Evolutionary conservation across 2,113 vertebrate genomes (phyloP), one percentile per base, ranked within the genome.

Genomic region (Eulemur rufifrons): DNA sequence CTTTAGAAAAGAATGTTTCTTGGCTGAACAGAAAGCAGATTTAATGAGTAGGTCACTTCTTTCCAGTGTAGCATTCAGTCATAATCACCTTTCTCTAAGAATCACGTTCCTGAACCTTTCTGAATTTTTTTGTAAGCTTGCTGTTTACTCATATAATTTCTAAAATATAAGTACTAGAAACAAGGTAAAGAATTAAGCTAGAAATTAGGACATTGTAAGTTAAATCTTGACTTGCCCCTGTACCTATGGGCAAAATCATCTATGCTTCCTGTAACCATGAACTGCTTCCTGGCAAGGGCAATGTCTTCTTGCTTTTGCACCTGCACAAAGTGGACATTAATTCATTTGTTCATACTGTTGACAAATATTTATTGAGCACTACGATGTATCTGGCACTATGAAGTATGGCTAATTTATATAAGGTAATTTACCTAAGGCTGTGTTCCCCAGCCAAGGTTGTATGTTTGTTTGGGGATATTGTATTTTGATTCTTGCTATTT

Each of bases 1-100:
- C 81, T 85, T 94, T 95, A 77, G 84, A 83, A 92, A 94, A 86
- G 27, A 84, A 63, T 61, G 82, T 89, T 97, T 96, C 87, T 87
- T 2, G 2, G 52, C 39, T 77, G 64, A 91, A 84, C 27, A 82
- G 47, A 68, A 90, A 94, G 32, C 29, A 90, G 69, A 76, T 87
- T 97, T 94, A 90, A 94, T 95, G 90, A 87, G 37, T 69, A 90
- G 15, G 8, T 39, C 95, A 20, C 47, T 25, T 81, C 20, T 92
- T 92, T 96, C n/a, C 71, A 82, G 32, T 37, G 2, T 90, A 85
- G 9, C 63, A 54, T 97, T 89, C 18, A 76, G n/a, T 73, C 66
- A 66, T 54, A 92, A 92, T 82, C 86, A 96, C 77, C 59, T 92
- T 95, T 92, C 59, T 87, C 7, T 91, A 52, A 93, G 77, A 96